Percentiles rank a stretch among this genome's conserved stretches.
Conservation (phyloP, 1,140 invertebrate genomes). For the Pogonomyrmex californicus region DNA sequence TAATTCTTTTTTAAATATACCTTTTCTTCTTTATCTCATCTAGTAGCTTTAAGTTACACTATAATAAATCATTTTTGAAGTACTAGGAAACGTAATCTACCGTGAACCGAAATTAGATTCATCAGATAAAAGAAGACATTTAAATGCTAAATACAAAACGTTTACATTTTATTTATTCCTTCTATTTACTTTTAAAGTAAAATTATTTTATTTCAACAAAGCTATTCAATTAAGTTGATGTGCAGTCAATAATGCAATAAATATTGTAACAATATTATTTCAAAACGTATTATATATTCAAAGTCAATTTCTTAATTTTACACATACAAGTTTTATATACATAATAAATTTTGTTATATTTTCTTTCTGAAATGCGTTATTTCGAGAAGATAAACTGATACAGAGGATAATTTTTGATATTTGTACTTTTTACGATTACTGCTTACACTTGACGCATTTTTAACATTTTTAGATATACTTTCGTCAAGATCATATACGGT, state of each 20-base stretch:
- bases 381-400: not conserved
- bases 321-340: not conserved
- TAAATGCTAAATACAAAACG: conserved; percentile 4
- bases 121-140: not conserved
- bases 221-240: not conserved
- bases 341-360: not conserved
- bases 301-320: conserved; percentile 1
- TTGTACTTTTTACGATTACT: not conserved
- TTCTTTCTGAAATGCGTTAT: not conserved
- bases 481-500: conserved; percentile 18
- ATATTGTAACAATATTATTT: not conserved
- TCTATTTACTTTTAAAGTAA: not conserved
- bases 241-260: not conserved
- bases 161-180: not conserved
- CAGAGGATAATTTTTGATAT: not conserved
- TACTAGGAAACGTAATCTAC: conserved; percentile 28
- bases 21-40: not conserved
- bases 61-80: conserved; percentile 28
- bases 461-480: not conserved
- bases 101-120: conserved; percentile 24
- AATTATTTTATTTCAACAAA: not conserved
- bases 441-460: not conserved
- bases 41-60: not conserved
- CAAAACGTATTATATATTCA: not conserved
- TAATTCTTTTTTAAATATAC: not conserved